Evolutionary conservation across 1,140 invertebrate genomes (phyloP), one percentile per base, ranked within the genome.

Genomic region (Anagrus nilaparvatae): DNA sequence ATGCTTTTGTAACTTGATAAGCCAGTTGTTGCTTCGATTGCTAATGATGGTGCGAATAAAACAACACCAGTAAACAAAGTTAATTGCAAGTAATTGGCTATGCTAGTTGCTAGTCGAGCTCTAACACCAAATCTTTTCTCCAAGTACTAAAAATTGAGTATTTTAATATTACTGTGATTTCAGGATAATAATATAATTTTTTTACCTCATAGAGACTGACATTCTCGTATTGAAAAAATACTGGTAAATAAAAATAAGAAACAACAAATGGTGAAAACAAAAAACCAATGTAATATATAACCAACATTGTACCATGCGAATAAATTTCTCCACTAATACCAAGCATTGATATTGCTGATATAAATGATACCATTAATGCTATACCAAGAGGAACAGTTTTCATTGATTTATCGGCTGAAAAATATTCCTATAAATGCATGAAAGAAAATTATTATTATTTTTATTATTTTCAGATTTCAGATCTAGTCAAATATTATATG

Each of bases 1-100:
- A 96, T 85, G 4, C 88, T 84, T 42, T 76, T 67, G 43, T 77
- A 69, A 58, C 79, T 76, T 28, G 79, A 79, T 10, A 90, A 61
- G 6, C 84, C 84, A 3, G 86, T 87, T 19, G 95, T 87, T n/a
- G 88, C 84, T 63, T 90, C 87, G 12, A 97, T 56, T 1, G 92
- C 89, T 44, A 96, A 72, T 2, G 91, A 84, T 2, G 93, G 93
- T 0, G 91, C 92, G 63, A 90, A 96, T 0, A 96, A 69, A 2
- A 95, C 91, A 43, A 97, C 84, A 1, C 89, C 87, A 74, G 93
- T 92, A 56, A 95, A 94, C 9, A 97, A 58, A 14, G 87, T 67
- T 77, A 90, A 84, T 67, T 91, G 84, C 2, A 85, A 44, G 5
- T 79, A 79, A 52, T 88, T 91, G 1, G 82, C 79, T 3, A 81